These are phyloP conservation scores for Carabus problematicus DNA, from an alignment of 2,888 invertebrate genomes.

Conservation along the genomic window DNA sequence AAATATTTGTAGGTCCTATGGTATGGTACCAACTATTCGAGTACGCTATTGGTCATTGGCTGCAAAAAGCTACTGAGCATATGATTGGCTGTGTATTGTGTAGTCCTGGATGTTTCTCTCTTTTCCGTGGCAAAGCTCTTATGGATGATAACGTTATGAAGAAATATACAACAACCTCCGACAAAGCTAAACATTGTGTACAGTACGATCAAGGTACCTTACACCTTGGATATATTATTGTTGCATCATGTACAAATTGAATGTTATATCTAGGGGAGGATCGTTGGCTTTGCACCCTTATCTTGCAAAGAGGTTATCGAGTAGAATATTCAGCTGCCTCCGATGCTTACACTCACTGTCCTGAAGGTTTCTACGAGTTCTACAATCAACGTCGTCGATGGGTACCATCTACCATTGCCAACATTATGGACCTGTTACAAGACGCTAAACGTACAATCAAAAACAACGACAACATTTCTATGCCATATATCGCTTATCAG, in stretches of 20 bases:
- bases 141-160: constrained; percentile 99
- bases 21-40: constrained; percentile 99
- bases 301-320: constrained; percentile 95
- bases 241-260: constrained; percentile 16
- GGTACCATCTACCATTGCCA: constrained; percentile 99
- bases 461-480: constrained; percentile 96
- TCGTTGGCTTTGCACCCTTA: constrained; percentile 96
- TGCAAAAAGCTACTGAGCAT: constrained; percentile 99
- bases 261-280: constrained; percentile 80
- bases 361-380: constrained; percentile 97
- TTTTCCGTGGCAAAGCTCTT: constrained; percentile 95
- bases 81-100: constrained; percentile 99
- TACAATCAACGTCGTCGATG: constrained; percentile 98
- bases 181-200: constrained; percentile 95
- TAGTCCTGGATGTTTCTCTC: constrained; percentile 97
- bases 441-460: constrained; percentile 93
- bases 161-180: constrained; percentile 89
- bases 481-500: constrained; percentile 89
- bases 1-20: constrained; percentile 78
- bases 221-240: too few species aligned
- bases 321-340: constrained; percentile 99
- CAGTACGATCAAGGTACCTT: constrained; percentile 93
- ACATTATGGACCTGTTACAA: constrained; percentile 94
- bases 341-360: constrained; percentile 98
- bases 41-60: constrained; percentile 99